Base-by-base conservation (phyloP, 2,113 vertebrate species). In the Psephotus haematonotus region DNA sequence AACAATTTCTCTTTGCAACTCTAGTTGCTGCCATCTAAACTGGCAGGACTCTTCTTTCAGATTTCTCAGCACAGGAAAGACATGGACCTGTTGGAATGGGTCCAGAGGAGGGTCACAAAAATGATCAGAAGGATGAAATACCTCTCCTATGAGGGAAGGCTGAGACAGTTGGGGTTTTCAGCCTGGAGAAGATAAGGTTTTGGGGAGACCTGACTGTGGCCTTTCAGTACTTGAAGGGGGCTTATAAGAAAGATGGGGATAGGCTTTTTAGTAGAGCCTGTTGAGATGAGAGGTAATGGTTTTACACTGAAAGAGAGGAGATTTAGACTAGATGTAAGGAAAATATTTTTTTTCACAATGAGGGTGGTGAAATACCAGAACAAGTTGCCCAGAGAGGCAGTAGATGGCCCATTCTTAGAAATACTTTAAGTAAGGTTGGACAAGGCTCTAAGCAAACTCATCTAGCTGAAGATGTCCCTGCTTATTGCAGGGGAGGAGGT, bases 81-180 rank as follows among this genome's bases (percentile, higher is more conserved):
- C 0, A 0, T 55, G 33, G 9, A 50, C 0, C 1, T 39, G 33
- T 24, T 50, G 17, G 9, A 64, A 14, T 12, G 11, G 23, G 27
- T 57, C 49, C 35, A 70, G 43, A 75, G 39, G 31, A 64, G 18
- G 23, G 13, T 24, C 49, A 57, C 19, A 64, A 39, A 70, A 82
- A 50, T 22, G 43, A n/a, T 18, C 13, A 59, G 33, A 71, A 27
- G 28, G 33, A 64, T 63, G 28, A 33, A 64, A 77, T 37, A 57
- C 17, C 17, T 44, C 9, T 70, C 11, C 43, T 59, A 0, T n/a
- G 35, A 57, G 43, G 55, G 63, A 64, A 87, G 47, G 33, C 43
- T 86, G 47, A 49, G 43, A n/a, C 2, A 29, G 18, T 43, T 62
- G 6, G 19, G 23, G 14, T 18, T 84, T 69, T 81, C 52, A n/a